A percentile compares a stretch with the other conserved stretches of the same genome.
phyloP scores from a whole-genome alignment of 2,113 vertebrate genomes.

The Cairina moschata region DNA sequence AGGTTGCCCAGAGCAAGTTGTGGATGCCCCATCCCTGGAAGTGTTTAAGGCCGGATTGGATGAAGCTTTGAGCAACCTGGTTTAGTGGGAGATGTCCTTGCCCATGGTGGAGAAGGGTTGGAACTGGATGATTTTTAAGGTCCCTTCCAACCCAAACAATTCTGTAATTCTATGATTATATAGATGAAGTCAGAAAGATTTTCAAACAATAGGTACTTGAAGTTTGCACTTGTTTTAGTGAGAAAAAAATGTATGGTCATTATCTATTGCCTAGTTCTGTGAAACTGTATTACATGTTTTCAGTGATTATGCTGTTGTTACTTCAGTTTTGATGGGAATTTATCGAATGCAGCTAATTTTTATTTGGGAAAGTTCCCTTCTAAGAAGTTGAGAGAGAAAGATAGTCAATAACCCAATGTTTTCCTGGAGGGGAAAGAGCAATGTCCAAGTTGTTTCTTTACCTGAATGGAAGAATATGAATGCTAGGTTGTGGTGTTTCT shows the following conservation, averaged over 20 bases:
- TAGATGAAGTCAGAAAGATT: neutral
- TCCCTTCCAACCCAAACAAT: no score
- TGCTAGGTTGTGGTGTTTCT: neutral
- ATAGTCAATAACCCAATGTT: neutral
- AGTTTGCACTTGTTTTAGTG: neutral
- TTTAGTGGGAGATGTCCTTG: neutral
- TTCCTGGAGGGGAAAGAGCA: neutral
- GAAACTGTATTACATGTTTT: neutral
- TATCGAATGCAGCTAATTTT: neutral
- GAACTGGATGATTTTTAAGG: no score
- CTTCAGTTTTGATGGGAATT: neutral
- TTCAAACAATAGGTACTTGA: neutral
- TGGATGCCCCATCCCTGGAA: neutral
- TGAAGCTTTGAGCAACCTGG: neutral
- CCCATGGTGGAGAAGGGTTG: no score
- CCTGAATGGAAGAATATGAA: neutral
- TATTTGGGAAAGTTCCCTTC: neutral
- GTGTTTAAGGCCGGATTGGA: neutral
- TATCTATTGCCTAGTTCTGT: neutral
- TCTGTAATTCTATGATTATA: no score
- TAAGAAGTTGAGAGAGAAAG: neutral
- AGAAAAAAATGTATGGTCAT: neutral
- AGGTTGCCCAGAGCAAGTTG: neutral
- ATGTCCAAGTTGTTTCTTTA: neutral
- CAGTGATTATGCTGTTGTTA: neutral